Evolutionary conservation across 2,888 invertebrate genomes (phyloP).

Genomic region (Tetragonula carbonaria): DNA sequence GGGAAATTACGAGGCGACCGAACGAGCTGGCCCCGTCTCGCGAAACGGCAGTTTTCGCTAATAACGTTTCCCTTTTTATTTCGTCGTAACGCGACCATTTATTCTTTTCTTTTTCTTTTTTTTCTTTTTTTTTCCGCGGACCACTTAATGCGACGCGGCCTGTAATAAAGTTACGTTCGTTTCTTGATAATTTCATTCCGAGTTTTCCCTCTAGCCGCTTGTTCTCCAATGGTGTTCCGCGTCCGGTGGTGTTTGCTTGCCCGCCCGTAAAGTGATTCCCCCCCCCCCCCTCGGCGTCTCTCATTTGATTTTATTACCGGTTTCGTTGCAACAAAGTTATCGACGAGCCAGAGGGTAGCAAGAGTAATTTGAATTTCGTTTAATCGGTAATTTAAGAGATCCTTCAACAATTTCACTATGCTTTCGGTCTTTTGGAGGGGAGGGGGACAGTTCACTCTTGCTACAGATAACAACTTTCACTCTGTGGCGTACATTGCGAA

Average conservation of each 20-base stretch:
- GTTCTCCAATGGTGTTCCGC: not conserved
- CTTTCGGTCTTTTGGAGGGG: not conserved
- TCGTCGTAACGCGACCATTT: not conserved
- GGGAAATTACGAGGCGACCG: constrained; percentile 26
- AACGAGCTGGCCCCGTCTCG: not conserved
- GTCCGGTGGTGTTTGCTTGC: not conserved
- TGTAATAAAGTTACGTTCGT: constrained; percentile 4
- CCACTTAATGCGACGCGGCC: not conserved
- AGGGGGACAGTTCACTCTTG: not conserved
- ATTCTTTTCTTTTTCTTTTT: too few relatives aligned
- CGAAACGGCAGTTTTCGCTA: not conserved
- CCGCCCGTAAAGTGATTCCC: not conserved
- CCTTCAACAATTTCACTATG: not conserved
- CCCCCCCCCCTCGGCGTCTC: too few relatives aligned
- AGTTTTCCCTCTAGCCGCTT: not conserved
- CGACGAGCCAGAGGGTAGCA: not conserved
- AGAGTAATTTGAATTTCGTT: not conserved
- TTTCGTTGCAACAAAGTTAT: not conserved
- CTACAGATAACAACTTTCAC: not conserved
- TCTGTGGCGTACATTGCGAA: too few relatives aligned
- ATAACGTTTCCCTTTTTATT: constrained; percentile 17
- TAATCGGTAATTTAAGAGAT: not conserved
- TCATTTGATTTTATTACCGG: not conserved
- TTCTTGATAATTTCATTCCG: constrained; percentile 1
- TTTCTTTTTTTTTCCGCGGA: not conserved